Conservation (phyloP, 2,113 vertebrate genomes). For the Lucifuga dentata region DNA sequence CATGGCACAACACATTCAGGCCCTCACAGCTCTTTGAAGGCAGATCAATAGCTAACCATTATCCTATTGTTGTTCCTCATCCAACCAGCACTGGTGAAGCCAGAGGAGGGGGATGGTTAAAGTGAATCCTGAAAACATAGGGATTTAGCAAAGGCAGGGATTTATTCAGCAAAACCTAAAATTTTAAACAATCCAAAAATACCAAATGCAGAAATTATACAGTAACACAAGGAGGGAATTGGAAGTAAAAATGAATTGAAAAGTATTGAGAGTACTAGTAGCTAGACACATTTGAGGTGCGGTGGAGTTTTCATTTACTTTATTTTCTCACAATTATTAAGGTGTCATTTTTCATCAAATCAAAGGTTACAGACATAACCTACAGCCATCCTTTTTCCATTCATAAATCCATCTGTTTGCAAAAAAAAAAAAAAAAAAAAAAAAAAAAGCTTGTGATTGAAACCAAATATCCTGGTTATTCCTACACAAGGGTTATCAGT, state of each 20-base stretch:
- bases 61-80: slow-evolving; percentile 81
- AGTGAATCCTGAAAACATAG: slow-evolving; percentile 63
- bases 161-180: slow-evolving; percentile 66
- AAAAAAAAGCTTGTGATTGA: slow-evolving; percentile 59
- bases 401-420: slow-evolving; percentile 74
- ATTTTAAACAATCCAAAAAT: slow-evolving; percentile 41
- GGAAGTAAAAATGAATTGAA: slow-evolving; percentile 49
- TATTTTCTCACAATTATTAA: slow-evolving; percentile 24
- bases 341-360: slow-evolving; percentile 57
- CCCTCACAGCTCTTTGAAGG: slow-evolving; percentile 77
- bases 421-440: slow-evolving; percentile 68
- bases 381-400: slow-evolving; percentile 5
- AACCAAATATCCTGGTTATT: slow-evolving; percentile 63
- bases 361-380: slow-evolving; percentile 14
- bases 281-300: slow-evolving; percentile 59
- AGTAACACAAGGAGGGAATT: slow-evolving; percentile 15
- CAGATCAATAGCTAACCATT: slow-evolving; percentile 80
- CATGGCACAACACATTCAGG: slow-evolving; percentile 80
- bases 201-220: slow-evolving; percentile 29
- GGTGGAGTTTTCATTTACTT: slow-evolving; percentile 44
- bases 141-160: slow-evolving; percentile 71
- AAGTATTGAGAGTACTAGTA: slow-evolving; percentile 39
- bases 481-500: slow-evolving; percentile 63
- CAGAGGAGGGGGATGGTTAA: slow-evolving; percentile 69
- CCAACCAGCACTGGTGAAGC: slow-evolving; percentile 72